Conservation (phyloP, 2,888 invertebrate genomes). For the Rotaria sp. region DNA sequence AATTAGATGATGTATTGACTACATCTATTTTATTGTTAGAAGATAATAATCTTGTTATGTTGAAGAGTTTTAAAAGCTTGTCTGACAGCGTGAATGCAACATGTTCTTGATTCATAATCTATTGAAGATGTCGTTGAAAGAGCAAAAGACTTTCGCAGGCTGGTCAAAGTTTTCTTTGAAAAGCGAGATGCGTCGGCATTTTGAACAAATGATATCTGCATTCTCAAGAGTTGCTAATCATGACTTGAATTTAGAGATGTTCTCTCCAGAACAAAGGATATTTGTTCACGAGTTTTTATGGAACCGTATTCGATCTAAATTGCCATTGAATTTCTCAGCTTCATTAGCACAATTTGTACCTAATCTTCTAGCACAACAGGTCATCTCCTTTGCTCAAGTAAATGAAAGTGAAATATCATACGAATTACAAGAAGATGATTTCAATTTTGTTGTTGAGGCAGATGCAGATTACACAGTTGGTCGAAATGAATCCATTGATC, state of each 20-base stretch:
- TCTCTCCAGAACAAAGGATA: neutral
- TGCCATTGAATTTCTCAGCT: neutral
- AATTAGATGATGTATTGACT: neutral
- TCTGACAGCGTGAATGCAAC: neutral
- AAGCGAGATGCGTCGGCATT: neutral
- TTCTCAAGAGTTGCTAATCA: neutral
- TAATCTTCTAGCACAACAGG: neutral
- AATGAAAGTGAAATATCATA: neutral
- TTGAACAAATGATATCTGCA: neutral
- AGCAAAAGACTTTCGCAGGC: neutral
- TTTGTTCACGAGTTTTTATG: neutral
- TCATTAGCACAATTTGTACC: neutral
- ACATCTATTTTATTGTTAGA: neutral
- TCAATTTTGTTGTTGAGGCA: neutral
- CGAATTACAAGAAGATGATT: neutral
- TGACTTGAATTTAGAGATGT: neutral
- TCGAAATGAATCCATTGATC: neutral
- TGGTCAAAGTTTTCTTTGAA: neutral
- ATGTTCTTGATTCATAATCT: neutral
- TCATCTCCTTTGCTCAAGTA: neutral
- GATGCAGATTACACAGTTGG: neutral
- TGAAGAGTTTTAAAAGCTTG: neutral
- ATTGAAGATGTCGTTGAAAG: neutral
- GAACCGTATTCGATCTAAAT: neutral
- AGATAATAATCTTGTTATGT: slow-evolving; percentile 2